Evolutionary conservation across 1,140 invertebrate species (phyloP), one percentile per base, ranked within the genome.

Genomic region (Mylabris phalerata): DNA sequence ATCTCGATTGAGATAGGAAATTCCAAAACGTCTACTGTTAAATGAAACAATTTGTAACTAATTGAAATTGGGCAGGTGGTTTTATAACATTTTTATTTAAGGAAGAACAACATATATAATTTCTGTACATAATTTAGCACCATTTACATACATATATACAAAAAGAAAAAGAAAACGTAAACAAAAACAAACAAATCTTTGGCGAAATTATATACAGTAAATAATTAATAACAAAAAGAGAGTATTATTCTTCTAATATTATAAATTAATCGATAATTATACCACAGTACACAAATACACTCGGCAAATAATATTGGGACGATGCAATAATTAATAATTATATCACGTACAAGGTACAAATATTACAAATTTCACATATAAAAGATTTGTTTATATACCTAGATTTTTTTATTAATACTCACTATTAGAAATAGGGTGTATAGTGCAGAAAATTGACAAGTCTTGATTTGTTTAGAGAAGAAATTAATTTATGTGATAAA

Each of bases 101-200:
- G 69, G 67, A 67, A 68, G 68, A 73, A 73, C 70, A 72, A 73
- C 71, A 71, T 71, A 73, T 69, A 69, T 72, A 73, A 72, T 72
- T 73, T 73, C 71, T 73, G 71, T 73, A 73, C 70, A 73, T 63
- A 72, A 69, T 64, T 67, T 63, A 60, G 61, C 62, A 45, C n/a
- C 11, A n/a, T 58, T 49, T 49, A 27, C 39, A 44, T 55, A 52
- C 44, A 42, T 71, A 70, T 70, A 67, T 69, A 71, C 65, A 70
- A 68, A 64, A 62, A 59, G 68, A 67, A 63, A 10, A 9, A n/a
- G 10, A 42, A 42, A 42, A 10, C 11, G 7, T 5, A 32, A 32
- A 32, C 32, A 32, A 32, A 32, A 32, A 32, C 32, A 67, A 68
- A 71, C 63, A 69, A 66, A 65, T 62, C 72, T 73, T 73, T 73